These are phyloP conservation scores for Oreochromis niloticus DNA, from an alignment of 2,113 vertebrate genomes.

Conservation along the genomic window DNA sequence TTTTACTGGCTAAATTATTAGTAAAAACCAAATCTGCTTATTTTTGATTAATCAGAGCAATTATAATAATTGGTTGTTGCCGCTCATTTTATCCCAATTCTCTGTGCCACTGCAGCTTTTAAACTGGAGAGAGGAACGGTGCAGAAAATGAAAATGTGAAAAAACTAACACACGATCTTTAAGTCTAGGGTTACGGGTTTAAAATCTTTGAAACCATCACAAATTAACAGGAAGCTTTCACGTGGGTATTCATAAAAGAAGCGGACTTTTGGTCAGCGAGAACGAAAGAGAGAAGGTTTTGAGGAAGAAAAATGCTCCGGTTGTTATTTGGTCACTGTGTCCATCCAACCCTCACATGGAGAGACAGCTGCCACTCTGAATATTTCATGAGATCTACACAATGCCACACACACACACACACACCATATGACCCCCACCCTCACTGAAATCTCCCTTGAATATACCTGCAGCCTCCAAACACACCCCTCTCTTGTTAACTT, in stretches of 20 bases:
- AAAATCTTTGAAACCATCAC: neutral
- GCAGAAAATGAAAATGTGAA: neutral
- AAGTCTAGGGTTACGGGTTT: neutral
- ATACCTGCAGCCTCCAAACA: neutral
- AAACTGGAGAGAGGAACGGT: neutral
- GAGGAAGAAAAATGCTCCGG: neutral
- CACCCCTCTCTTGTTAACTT: neutral
- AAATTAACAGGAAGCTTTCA: neutral
- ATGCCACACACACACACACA: slow-evolving; percentile 9
- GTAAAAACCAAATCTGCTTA: neutral
- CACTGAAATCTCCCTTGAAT: slow-evolving; percentile 26
- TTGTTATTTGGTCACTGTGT: slow-evolving; percentile 64
- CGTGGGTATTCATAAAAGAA: neutral
- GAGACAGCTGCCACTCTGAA: slow-evolving; percentile 72
- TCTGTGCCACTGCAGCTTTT: neutral
- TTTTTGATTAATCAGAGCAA: neutral
- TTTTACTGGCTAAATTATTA: neutral
- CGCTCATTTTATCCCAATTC: neutral
- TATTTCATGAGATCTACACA: slow-evolving; percentile 70
- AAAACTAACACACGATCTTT: neutral
- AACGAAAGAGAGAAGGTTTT: neutral
- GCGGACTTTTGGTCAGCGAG: neutral
- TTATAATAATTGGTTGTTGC: neutral
- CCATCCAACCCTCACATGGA: slow-evolving; percentile 56
- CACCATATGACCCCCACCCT: neutral